A percentile compares a stretch with the other conserved stretches of the same genome.
Conservation (phyloP, 2,113 vertebrate species). For the Channa maculata region DNA sequence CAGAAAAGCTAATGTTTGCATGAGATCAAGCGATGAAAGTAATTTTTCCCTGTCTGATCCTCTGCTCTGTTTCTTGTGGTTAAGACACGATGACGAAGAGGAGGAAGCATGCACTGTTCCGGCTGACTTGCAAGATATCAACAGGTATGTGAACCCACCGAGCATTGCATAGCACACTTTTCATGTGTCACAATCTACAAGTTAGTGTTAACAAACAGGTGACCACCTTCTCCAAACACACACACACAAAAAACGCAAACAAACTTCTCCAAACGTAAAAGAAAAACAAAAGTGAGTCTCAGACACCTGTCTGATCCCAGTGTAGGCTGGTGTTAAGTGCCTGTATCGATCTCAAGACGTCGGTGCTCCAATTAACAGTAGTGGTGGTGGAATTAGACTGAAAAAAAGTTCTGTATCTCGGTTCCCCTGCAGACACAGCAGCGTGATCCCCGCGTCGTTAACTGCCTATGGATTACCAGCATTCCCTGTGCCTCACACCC, state of each 20-base stretch:
- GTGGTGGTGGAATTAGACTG: constrained; percentile 33
- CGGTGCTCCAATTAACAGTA: constrained; percentile 19
- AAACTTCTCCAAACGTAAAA: too few relatives aligned
- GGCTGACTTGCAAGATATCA: constrained; percentile 38
- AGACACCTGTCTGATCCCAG: not conserved
- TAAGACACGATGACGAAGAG: constrained; percentile 12
- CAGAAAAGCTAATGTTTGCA: not conserved
- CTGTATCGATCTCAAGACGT: constrained; percentile 10
- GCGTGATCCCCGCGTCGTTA: constrained; percentile 14
- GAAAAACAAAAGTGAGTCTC: not conserved
- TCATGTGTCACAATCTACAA: not conserved
- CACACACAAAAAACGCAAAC: not conserved
- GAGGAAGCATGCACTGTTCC: not conserved
- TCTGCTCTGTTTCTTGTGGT: constrained; percentile 2
- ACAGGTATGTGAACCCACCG: constrained; percentile 63
- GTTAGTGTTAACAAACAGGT: not conserved
- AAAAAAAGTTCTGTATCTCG: not conserved
- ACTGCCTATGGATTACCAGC: constrained; percentile 46
- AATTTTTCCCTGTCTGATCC: not conserved
- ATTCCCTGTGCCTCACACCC: not conserved
- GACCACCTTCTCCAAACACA: not conserved
- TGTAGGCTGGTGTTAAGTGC: not conserved
- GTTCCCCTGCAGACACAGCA: constrained; percentile 34
- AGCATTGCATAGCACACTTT: not conserved
- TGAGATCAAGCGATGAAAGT: not conserved